phyloP scores from a whole-genome alignment of 2,797 vertebrate species.

The Threskiornis aethiopicus region DNA sequence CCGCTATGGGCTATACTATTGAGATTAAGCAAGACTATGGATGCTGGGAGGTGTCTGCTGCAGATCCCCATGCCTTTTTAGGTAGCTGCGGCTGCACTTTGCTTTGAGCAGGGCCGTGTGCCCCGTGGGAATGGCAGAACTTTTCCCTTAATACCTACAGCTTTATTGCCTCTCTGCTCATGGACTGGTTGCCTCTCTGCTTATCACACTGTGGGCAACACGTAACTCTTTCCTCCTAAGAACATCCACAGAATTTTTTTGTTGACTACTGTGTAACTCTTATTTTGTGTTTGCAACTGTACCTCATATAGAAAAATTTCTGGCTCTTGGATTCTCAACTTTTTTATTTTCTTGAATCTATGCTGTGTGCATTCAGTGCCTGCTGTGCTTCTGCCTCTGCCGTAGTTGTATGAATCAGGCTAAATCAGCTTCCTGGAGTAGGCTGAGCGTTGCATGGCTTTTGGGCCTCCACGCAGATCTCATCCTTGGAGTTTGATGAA shows the following conservation, averaged over 20 bases:
- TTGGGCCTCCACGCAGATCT: neutral
- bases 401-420: neutral
- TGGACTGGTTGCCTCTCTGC: neutral
- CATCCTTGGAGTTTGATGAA: neutral
- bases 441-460: neutral
- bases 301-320: neutral
- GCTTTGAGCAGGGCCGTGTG: neutral
- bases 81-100: neutral
- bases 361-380: neutral
- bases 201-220: neutral
- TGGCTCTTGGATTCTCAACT: neutral
- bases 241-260: neutral
- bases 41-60: neutral
- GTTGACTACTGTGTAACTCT: neutral
- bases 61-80: neutral
- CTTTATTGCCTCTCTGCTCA: neutral
- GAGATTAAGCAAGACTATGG: neutral
- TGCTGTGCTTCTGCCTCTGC: neutral
- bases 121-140: neutral
- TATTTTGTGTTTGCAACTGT: neutral
- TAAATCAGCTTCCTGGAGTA: neutral
- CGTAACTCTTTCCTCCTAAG: neutral
- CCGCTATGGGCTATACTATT: accelerated
- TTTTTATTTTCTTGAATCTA: neutral
- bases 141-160: neutral